Percentiles rank a stretch among this genome's conserved stretches.
phyloP scores from a whole-genome alignment of 2,113 vertebrate genomes.

The Cebus imitator region DNA sequence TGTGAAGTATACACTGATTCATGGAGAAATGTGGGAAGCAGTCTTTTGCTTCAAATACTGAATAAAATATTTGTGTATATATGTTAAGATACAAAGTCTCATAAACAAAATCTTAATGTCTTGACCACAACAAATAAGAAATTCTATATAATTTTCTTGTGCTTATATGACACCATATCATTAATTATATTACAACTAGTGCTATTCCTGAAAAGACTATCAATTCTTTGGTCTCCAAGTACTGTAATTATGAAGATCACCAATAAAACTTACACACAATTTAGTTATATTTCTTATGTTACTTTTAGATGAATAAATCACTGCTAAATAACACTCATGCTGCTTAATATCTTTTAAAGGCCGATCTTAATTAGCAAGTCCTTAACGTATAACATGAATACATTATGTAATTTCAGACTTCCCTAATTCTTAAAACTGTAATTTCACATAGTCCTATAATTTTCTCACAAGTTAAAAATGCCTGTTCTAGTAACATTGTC shows the following conservation, averaged over 20 bases:
- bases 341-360: conserved; percentile 5
- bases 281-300: neutral
- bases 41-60: neutral
- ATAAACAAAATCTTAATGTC: neutral
- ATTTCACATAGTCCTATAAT: neutral
- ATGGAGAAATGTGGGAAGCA: neutral
- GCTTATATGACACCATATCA: neutral
- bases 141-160: neutral
- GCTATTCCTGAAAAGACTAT: neutral
- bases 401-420: neutral
- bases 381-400: neutral
- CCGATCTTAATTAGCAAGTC: neutral
- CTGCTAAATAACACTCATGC: neutral
- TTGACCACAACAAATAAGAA: neutral
- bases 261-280: neutral
- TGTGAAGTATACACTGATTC: neutral
- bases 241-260: neutral
- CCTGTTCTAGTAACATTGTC: neutral
- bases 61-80: neutral
- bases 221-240: neutral
- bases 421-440: neutral
- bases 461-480: neutral
- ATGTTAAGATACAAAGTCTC: neutral
- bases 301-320: neutral
- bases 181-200: neutral